Evolutionary conservation across 2,797 vertebrate species (phyloP), one percentile per base, ranked within the genome.

Genomic region (Cottoperca gobio): DNA sequence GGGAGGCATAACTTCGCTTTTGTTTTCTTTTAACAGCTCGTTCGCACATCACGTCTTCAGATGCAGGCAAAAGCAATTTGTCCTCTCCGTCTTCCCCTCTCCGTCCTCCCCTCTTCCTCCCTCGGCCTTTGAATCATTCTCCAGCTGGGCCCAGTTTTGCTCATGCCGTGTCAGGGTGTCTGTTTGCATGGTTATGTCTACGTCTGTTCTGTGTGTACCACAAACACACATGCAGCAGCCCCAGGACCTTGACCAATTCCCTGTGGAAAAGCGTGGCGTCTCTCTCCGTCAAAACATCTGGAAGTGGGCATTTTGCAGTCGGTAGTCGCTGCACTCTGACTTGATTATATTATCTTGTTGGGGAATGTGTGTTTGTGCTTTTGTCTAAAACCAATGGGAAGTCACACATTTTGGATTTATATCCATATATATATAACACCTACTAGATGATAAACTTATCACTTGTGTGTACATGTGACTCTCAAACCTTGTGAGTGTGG

Each of bases 261-360:
- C 92, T 89, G 93, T 87, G 90, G 95, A 95, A 94, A 94, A 93
- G 71, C 69, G 92, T 94, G 93, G 94, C 91, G 91, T 94, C 90
- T 90, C 86, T 88, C 88, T 86, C 82, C 54, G 92, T 96, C 94
- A 94, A 89, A 82, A 97, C 98, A 99, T 98, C 97, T 99, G 97
- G 97, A 98, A 97, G 94, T 92, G 94, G 95, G 96, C 94, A 93
- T 95, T 95, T 93, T 94, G 94, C 95, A 96, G 95, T 93, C 91
- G 88, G 95, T 96, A 95, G 95, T 95, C 96, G 45, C 95, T 96
- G 93, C 92, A 91, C 96, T 95, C 97, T 95, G 95, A 95, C 96
- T 96, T 97, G 96, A 96, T 96, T 94, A 95, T 95, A 95, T 95
- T 96, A 95, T 96, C 95, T 95, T 92, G 94, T 95, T 90, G 88